phyloP scores from a whole-genome alignment of 2,113 vertebrate genomes.

The Cinclus cinclus region DNA sequence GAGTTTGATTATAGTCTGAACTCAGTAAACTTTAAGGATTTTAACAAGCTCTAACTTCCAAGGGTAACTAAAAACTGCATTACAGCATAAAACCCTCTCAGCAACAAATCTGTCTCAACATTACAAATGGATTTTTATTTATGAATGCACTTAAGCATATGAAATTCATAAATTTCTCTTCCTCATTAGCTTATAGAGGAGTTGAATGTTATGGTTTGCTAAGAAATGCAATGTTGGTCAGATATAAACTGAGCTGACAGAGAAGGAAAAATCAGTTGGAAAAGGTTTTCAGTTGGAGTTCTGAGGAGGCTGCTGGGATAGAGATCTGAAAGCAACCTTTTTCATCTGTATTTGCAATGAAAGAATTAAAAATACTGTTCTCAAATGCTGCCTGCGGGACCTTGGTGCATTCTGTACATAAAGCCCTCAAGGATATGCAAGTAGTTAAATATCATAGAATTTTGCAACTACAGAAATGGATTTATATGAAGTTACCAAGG shows the following conservation, averaged over 20 bases:
- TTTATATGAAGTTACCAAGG: not conserved
- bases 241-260: not conserved
- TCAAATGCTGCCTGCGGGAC: not conserved
- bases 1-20: not conserved
- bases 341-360: not conserved
- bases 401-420: not conserved
- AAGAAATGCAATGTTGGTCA: not conserved
- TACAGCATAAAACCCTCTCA: not conserved
- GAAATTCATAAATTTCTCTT: not conserved
- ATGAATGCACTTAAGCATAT: not conserved
- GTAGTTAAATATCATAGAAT: not conserved
- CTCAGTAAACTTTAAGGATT: not conserved
- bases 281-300: not conserved
- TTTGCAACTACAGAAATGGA: not conserved
- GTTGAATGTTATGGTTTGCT: not conserved
- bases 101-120: not conserved
- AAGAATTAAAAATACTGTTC: not conserved
- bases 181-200: not conserved
- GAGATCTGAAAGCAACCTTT: not conserved
- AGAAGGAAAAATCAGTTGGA: not conserved
- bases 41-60: not conserved
- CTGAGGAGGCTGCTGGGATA: not conserved
- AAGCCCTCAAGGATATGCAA: not conserved
- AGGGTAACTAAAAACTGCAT: not conserved
- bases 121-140: slow-evolving; percentile 9